Conservation (phyloP, 2,888 invertebrate genomes). For the Pammene aurita region DNA sequence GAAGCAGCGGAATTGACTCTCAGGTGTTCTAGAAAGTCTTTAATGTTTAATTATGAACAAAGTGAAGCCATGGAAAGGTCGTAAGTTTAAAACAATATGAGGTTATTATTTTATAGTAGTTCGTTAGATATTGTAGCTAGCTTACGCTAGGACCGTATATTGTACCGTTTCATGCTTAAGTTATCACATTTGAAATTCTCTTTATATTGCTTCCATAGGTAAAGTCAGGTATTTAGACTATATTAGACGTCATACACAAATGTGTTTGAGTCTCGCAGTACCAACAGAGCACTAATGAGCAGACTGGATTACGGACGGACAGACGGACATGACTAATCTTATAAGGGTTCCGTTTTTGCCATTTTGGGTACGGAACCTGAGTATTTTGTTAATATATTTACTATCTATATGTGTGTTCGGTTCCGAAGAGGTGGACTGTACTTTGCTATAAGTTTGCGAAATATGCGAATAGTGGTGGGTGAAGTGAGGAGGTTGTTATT, state of each 20-base stretch:
- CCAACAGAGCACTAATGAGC: too few species aligned
- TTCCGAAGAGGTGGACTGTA: too few species aligned
- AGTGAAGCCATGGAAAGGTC: slow-evolving; percentile 4
- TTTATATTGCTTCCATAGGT: neutral
- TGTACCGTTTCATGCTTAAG: neutral
- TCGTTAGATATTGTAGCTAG: slow-evolving; percentile 23
- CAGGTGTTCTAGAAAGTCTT: slow-evolving; percentile 17
- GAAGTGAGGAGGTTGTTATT: too few species aligned
- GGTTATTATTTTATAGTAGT: slow-evolving; percentile 30
- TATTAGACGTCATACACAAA: neutral
- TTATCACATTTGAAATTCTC: slow-evolving; percentile 16
- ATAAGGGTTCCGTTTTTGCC: too few species aligned
- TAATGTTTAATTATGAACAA: slow-evolving; percentile 16
- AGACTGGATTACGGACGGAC: too few species aligned
- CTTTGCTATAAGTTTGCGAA: too few species aligned
- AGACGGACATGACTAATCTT: too few species aligned
- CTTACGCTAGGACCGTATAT: neutral
- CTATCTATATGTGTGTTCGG: too few species aligned
- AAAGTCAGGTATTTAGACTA: neutral
- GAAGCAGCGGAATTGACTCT: neutral
- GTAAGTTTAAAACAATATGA: slow-evolving; percentile 22
- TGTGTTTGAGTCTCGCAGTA: too few species aligned
- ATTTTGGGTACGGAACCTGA: too few species aligned
- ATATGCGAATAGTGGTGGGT: too few species aligned
- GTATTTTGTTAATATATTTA: too few species aligned